Conservation (phyloP, 2,888 invertebrate genomes). For the Pachymerium ferrugineum region DNA sequence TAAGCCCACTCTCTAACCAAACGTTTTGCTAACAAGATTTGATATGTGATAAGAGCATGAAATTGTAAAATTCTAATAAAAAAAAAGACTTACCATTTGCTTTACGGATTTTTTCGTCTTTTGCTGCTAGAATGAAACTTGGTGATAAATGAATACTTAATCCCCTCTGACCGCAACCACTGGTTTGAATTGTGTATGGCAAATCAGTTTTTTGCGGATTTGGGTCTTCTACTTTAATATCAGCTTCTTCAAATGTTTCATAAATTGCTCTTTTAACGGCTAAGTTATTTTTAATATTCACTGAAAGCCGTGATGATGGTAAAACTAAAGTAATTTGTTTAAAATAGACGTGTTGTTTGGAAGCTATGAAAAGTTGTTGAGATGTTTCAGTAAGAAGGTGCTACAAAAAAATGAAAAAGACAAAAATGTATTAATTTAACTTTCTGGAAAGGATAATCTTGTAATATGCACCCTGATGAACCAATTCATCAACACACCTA, state of each 20-base stretch:
- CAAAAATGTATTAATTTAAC: too few relatives aligned
- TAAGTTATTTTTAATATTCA: background rate
- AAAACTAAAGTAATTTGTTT: conserved; percentile 43
- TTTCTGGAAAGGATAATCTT: too few relatives aligned
- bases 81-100: too few relatives aligned
- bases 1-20: conserved; percentile 61
- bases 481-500: too few relatives aligned
- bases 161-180: conserved; percentile 42
- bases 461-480: too few relatives aligned
- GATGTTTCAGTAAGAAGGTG: conserved; percentile 42
- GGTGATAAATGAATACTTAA: conserved; percentile 40
- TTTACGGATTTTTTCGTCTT: background rate
- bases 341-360: conserved; percentile 40
- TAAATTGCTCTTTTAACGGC: background rate
- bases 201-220: conserved; percentile 40
- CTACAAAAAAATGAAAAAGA: conserved; percentile 37
- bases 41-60: background rate
- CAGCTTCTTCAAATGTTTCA: conserved; percentile 18
- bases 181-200: conserved; percentile 41
- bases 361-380: conserved; percentile 41
- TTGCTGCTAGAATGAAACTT: background rate
- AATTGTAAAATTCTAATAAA: background rate
- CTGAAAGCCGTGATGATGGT: conserved; percentile 42
- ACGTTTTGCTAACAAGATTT: conserved; percentile 49
- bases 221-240: conserved; percentile 39